These are phyloP conservation scores for Spatulosminthurus flaviceps DNA, from an alignment of 2,888 invertebrate genomes.

Conservation along the genomic window DNA sequence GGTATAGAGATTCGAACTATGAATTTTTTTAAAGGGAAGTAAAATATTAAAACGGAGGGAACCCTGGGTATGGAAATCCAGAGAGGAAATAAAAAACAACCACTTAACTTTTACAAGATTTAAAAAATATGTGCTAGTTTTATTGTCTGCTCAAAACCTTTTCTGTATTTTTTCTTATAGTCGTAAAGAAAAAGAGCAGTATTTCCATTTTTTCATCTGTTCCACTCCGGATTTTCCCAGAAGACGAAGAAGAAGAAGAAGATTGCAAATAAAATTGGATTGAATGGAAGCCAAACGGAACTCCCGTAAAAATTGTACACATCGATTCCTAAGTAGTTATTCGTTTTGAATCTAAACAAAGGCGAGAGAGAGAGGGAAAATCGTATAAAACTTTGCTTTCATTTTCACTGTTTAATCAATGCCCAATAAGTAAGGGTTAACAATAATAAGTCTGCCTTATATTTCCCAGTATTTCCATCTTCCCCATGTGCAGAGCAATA, in stretches of 20 bases:
- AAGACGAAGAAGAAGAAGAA: not conserved
- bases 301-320: not conserved
- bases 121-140: not conserved
- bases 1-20: not conserved
- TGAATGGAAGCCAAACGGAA: constrained; percentile 34
- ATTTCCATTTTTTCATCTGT: not conserved
- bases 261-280: constrained; percentile 19
- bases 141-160: constrained; percentile 12
- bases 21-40: not conserved
- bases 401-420: constrained; percentile 19
- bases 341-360: constrained; percentile 22
- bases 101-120: not conserved
- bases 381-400: not conserved
- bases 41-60: not conserved
- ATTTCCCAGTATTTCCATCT: too few species aligned
- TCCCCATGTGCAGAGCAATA: too few species aligned
- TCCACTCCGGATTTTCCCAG: not conserved
- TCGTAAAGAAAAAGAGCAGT: constrained; percentile 5
- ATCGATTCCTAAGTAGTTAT: not conserved
- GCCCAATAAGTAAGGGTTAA: constrained; percentile 18
- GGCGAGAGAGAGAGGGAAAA: not conserved
- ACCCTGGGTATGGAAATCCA: not conserved
- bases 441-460: too few species aligned
- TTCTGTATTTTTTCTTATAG: not conserved
- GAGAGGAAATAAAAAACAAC: constrained; percentile 21